phyloP scores from a whole-genome alignment of 2,888 invertebrate genomes.

The Incurvaria masculella region DNA sequence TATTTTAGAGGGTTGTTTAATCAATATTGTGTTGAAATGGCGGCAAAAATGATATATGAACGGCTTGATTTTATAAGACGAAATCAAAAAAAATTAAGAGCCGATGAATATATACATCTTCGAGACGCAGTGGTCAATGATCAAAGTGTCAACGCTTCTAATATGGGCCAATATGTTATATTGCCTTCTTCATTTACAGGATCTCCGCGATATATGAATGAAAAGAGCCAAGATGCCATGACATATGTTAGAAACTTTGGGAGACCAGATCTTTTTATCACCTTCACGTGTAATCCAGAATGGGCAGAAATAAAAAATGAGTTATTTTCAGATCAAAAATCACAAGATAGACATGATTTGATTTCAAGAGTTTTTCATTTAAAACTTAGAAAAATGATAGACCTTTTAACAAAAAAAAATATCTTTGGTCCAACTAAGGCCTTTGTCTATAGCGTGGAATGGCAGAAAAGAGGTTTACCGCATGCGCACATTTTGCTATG shows the following conservation, averaged over 20 bases:
- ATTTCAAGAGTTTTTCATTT: slow-evolving; percentile 24
- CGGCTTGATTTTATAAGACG: slow-evolving; percentile 13
- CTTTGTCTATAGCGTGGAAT: slow-evolving; percentile 21
- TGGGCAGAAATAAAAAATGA: slow-evolving; percentile 30
- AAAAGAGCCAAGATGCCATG: slow-evolving; percentile 35
- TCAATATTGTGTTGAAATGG: slow-evolving; percentile 15
- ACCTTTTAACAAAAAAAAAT: slow-evolving; percentile 15
- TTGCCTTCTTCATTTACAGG: slow-evolving; percentile 24
- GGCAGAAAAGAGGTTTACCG: slow-evolving; percentile 23
- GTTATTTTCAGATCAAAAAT: slow-evolving; percentile 19
- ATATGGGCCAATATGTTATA: slow-evolving; percentile 23
- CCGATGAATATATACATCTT: slow-evolving; percentile 18
- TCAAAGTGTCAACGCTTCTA: slow-evolving; percentile 13
- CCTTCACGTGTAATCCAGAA: slow-evolving; percentile 35
- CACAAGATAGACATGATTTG: slow-evolving; percentile 27
- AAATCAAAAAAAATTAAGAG: slow-evolving; percentile 8
- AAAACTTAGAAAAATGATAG: slow-evolving; percentile 20
- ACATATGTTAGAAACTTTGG: slow-evolving; percentile 31
- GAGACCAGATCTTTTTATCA: slow-evolving; percentile 34
- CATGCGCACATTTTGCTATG: slow-evolving; percentile 19
- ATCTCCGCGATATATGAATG: slow-evolving; percentile 24
- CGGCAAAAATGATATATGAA: slow-evolving; percentile 16
- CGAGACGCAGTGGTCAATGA: slow-evolving; percentile 20
- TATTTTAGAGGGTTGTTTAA: slow-evolving; percentile 11
- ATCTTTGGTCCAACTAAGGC: slow-evolving; percentile 16